Evolutionary conservation across 2,888 invertebrate species (phyloP), one percentile per base, ranked within the genome.

Genomic region (Carterocephalus palaemon): DNA sequence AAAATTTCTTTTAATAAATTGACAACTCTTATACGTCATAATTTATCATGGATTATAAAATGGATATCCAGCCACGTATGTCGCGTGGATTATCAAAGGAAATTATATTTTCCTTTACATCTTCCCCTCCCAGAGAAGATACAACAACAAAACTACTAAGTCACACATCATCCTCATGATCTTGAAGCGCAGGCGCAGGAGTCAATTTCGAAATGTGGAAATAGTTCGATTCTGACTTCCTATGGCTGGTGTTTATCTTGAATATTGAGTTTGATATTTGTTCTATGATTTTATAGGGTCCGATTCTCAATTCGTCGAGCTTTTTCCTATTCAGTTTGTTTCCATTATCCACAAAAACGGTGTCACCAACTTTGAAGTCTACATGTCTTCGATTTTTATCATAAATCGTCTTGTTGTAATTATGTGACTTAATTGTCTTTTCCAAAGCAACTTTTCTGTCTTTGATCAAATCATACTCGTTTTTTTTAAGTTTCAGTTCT

Each of bases 241-340:
- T 63, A 24, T 56, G 53, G 2, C 48, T 59, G 1, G 60, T 61
- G 34, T 62, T 33, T 22, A 60, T 53, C 33, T 40, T 51, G 22
- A 57, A 61, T 9, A 64, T 60, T 37, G 59, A 54, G 4, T 58
- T 43, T n/a, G 57, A 59, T 20, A 61, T 43, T 51, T 58, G 59
- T 33, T 57, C 53, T 26, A 47, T 1, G 2, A 60, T 53, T 36
- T 51, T 47, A 12, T 34, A 60, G 3, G 58, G 59, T 9, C 60
- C 57, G 4, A 57, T 47, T 31, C 16, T 60, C 16, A 62, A 26
- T 45, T 61, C 58, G 32, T 61, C 60, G 1, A 60, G 10, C 46
- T 59, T 57, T 33, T 37, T 59, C 28, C 61, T 53, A n/a, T 60
- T 63, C 23, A 61, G 32, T 39, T 41, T 47, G 23, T 65, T 52